Evolutionary conservation across 1,140 invertebrate species (phyloP).

Genomic region (Cydia amplana): DNA sequence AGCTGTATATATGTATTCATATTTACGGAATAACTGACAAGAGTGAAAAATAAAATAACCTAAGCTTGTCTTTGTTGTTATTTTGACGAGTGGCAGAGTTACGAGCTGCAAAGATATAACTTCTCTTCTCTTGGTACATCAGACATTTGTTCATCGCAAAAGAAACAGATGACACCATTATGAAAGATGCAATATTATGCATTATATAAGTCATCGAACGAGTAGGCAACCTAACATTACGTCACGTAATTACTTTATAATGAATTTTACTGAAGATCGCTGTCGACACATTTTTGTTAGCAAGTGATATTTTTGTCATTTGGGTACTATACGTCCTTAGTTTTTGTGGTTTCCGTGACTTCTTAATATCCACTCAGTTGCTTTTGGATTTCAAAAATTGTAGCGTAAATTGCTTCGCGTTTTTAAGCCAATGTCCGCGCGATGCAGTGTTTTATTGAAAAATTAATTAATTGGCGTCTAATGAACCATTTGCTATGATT

Average conservation of each 20-base stretch:
- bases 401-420: no score
- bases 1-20: no score
- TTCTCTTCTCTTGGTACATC: neutral
- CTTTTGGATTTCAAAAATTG: no score
- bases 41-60: no score
- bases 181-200: slow-evolving; percentile 22
- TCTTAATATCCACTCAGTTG: no score
- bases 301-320: neutral
- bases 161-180: slow-evolving; percentile 20
- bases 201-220: slow-evolving; percentile 13
- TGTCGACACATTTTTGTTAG: neutral
- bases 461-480: no score
- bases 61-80: no score
- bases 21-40: neutral
- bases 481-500: no score
- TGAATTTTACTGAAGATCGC: neutral
- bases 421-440: no score
- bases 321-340: neutral
- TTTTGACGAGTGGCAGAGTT: neutral
- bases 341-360: slow-evolving; percentile 14
- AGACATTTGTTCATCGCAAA: slow-evolving; percentile 14
- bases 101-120: slow-evolving; percentile 1
- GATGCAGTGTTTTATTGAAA: no score
- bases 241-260: slow-evolving; percentile 24
- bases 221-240: neutral